Base-by-base conservation (phyloP, 2,113 vertebrate genomes). In the Hippocampus barbouri region DNA sequence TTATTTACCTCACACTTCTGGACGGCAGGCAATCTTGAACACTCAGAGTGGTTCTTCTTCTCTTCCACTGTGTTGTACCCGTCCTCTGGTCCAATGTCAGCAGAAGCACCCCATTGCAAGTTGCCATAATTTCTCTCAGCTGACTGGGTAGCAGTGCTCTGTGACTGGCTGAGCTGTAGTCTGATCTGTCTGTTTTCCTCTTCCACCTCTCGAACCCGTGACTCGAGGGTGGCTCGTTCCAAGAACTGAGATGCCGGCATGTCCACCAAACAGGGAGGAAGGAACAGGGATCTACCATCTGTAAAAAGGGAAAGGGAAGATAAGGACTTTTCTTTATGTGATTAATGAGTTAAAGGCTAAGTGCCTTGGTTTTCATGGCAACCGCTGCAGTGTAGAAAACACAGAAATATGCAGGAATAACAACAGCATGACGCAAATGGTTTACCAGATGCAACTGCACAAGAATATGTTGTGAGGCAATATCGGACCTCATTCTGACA, bases 151-250 rank as follows among this genome's bases (percentile, higher is more conserved):
- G 81, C 89, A 38, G 87, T 73, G 69, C 86, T 90, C 76, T 90
- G 93, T 0, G 79, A 91, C 66, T 92, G 94, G 82, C 93, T 69
- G 11, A 97, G 93, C 85, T 94, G 94, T 68, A 91, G 80, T 7
- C 93, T 92, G 71, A 97, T 93, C 87, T 92, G 92, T 27, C 92
- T 91, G 76, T 96, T 97, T 88, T 97, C 95, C 74, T 95, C 94
- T 86, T 96, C 94, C 81, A 95, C 92, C 75, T 93, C 90, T 75
- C 89, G 92, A 11, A 95, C 93, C 70, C 91, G 90, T 0, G 90
- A 93, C 69, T 91, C 93, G 70, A 96, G 90, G 0, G 91, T 91
- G 53, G 93, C 91, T 14, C 86, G 91, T 80, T 96, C 93, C 71
- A 89, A 59, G 1, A 92, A 88, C 54, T 80, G 83, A 0, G 88